These are phyloP conservation scores for Megastigmus dorsalis DNA, from an alignment of 2,888 invertebrate species.

Conservation along the genomic window DNA sequence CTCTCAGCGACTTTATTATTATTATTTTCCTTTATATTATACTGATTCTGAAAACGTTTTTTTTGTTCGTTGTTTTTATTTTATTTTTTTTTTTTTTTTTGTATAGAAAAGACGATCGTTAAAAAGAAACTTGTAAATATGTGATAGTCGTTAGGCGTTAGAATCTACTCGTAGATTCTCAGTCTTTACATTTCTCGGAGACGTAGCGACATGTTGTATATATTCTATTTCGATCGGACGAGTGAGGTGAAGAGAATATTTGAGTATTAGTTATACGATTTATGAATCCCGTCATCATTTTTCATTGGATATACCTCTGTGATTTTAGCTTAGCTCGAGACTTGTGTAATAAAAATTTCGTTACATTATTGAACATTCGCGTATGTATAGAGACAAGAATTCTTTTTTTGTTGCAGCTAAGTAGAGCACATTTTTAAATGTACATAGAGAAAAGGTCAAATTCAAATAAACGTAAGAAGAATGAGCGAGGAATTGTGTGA, in stretches of 20 bases:
- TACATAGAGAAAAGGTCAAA: constrained; percentile 39
- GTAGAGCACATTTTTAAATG: constrained; percentile 46
- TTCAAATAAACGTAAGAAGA: constrained; percentile 19
- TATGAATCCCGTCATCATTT: constrained; percentile 32
- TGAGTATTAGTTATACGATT: constrained; percentile 49
- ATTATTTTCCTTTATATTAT: constrained; percentile 22
- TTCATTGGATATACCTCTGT: constrained; percentile 49
- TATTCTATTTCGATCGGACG: constrained; percentile 45
- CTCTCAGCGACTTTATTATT: constrained; percentile 29
- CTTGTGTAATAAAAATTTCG: constrained; percentile 19
- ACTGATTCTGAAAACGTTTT: constrained; percentile 18
- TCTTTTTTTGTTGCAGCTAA: constrained; percentile 32
- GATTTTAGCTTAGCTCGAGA: constrained; percentile 50
- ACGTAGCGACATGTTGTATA: constrained; percentile 38
- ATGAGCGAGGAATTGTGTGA: constrained; percentile 37
- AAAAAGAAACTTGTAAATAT: constrained; percentile 53
- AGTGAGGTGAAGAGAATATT: constrained; percentile 46
- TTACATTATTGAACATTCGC: constrained; percentile 24
- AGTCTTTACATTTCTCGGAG: constrained; percentile 49
- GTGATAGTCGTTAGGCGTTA: constrained; percentile 59
- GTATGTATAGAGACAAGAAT: constrained; percentile 30
- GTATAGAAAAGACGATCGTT: constrained; percentile 35
- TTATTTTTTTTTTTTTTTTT: constrained; percentile 37
- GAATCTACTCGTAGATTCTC: constrained; percentile 61
- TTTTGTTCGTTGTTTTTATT: constrained; percentile 39